Conservation (phyloP, 2,113 vertebrate species). For the Lampris megalopsis region DNA sequence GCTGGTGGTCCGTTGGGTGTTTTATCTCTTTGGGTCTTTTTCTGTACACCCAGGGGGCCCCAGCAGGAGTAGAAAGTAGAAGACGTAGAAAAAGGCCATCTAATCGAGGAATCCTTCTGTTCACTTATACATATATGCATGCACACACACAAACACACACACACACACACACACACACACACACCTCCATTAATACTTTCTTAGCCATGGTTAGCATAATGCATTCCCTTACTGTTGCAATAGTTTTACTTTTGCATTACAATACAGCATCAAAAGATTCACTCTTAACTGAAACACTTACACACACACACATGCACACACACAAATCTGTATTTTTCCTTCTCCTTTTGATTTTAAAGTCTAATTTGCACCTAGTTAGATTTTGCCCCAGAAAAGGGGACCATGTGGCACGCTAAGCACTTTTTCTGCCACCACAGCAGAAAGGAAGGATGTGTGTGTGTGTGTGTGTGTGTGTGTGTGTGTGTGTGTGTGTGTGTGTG, state of each 20-base stretch:
- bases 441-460: slow-evolving; percentile 46
- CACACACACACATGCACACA: not conserved
- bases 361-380: slow-evolving; percentile 70
- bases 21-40: slow-evolving; percentile 27
- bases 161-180: not conserved
- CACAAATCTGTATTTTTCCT: slow-evolving; percentile 13
- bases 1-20: slow-evolving; percentile 6
- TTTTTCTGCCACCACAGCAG: slow-evolving; percentile 79
- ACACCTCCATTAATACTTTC: not conserved
- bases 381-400: slow-evolving; percentile 60
- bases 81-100: too few species aligned
- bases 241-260: too few species aligned
- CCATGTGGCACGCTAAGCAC: slow-evolving; percentile 67
- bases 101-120: too few species aligned
- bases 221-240: too few species aligned
- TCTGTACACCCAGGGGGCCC: slow-evolving; percentile 17
- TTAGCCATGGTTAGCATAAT: too few species aligned
- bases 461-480: slow-evolving; percentile 33
- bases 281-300: too few species aligned
- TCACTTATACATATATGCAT: not conserved
- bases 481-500: slow-evolving; percentile 37
- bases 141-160: too few species aligned
- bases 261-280: too few species aligned
- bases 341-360: slow-evolving; percentile 69
- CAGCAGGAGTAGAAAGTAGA: not conserved